Evolutionary conservation across 2,113 vertebrate species (phyloP), one percentile per base, ranked within the genome.

Genomic region (Gobiocypris rarus): DNA sequence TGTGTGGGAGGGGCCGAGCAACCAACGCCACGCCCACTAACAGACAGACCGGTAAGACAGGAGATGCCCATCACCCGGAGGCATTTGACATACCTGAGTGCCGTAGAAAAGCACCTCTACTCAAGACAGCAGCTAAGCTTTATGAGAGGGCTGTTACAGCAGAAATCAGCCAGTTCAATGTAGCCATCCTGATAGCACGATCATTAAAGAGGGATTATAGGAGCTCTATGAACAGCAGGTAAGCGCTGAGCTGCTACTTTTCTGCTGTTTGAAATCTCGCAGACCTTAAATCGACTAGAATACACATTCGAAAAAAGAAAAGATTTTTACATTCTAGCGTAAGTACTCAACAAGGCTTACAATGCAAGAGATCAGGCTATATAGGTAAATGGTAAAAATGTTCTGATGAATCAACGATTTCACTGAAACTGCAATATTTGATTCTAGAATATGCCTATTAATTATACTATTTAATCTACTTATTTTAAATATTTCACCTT

Each of bases 131-230:
- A 48, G 15, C 13, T 50, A 48, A 76, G 45, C 43, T 26, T 63
- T 50, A 38, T 31, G 52, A 50, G 11, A 4, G 22, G 7, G 6
- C 14, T 14, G 76, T 80, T 31, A 65, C 78, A 67, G 26, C 31
- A 50, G 84, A 82, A 75, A 56, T 67, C 48, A 56, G n/a, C 3
- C 31, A 75, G 78, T 65, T 81, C n/a, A 45, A 75, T 75, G 78
- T 11, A 65, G 48, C 1, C 52, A 4, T 15, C 24, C 54, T 58
- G 34, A n/a, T 15, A 15, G 45, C 41, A 1, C 58, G 75, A 59
- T 58, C 41, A 63, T 15, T 31, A 45, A 79, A 61, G 34, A 24
- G 56, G 56, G 75, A 61, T 65, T 65, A 28, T 31, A 28, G 1
- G 17, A 67, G 61, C 78, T 67, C 9, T n/a, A 19, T 63, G 34